Conservation (phyloP, 2,888 invertebrate genomes). For the Hipparchia semele region DNA sequence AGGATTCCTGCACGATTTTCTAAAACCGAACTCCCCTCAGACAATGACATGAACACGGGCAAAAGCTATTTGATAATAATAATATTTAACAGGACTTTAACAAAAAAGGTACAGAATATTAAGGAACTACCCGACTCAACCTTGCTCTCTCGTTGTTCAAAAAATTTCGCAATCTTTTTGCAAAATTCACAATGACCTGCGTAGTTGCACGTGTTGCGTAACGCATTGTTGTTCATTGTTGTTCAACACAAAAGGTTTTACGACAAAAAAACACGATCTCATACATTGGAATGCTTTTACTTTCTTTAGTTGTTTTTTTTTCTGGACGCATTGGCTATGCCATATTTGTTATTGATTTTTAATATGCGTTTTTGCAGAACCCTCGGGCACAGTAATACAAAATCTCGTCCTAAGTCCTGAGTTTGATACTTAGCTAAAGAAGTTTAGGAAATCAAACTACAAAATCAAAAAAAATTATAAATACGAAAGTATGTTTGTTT, state of each 20-base stretch:
- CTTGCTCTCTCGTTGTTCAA: background rate
- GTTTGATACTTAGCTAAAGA: no score
- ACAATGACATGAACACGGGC: no score
- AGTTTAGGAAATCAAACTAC: no score
- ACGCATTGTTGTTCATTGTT: slow-evolving; percentile 39
- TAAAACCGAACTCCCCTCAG: no score
- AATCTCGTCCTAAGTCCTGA: background rate
- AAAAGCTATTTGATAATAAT: no score
- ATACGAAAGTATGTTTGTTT: no score
- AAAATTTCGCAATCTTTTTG: slow-evolving; percentile 16
- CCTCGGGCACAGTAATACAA: background rate
- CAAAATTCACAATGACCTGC: slow-evolving; percentile 32
- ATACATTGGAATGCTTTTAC: slow-evolving; percentile 71
- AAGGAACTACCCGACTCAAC: no score
- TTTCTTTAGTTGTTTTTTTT: slow-evolving; percentile 64
- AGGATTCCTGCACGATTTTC: no score
- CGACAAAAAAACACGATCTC: slow-evolving; percentile 54
- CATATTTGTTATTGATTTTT: background rate
- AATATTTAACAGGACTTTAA: no score
- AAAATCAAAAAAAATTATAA: no score
- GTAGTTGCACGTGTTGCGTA: slow-evolving; percentile 49
- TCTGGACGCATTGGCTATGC: background rate
- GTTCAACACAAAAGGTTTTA: slow-evolving; percentile 36
- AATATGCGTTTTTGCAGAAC: background rate
- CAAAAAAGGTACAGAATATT: no score